A percentile compares a stretch with the other conserved stretches of the same genome.
These are phyloP conservation scores for Nomada hirtipes DNA, from an alignment of 2,888 invertebrate species.

Conservation along the genomic window DNA sequence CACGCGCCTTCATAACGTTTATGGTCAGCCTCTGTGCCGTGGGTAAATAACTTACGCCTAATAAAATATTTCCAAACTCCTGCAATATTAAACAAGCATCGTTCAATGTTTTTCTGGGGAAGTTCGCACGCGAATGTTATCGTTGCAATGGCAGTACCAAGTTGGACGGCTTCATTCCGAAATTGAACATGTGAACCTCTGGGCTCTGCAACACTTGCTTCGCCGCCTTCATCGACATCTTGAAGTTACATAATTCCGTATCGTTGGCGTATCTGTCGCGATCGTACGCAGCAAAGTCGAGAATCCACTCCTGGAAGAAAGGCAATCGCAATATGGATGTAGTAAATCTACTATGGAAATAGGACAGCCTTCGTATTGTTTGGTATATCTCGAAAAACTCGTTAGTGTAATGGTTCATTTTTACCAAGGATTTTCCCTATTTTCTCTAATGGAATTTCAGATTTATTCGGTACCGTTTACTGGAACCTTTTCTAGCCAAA, in stretches of 20 bases:
- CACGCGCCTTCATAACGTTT: constrained; percentile 83
- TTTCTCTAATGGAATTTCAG: not conserved
- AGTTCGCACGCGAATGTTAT: not conserved
- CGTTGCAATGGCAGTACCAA: constrained; percentile 74
- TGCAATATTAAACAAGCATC: constrained; percentile 65
- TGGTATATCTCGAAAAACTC: no score
- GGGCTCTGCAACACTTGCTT: constrained; percentile 81
- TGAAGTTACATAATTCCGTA: constrained; percentile 84
- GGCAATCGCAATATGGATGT: not conserved
- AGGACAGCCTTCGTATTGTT: no score
- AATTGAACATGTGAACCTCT: constrained; percentile 83
- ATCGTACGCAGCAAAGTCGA: constrained; percentile 84
- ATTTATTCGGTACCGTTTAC: no score
- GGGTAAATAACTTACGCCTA: constrained; percentile 85
- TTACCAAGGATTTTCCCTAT: not conserved
- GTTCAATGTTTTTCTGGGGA: not conserved
- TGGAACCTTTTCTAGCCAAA: not conserved
- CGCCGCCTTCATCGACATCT: constrained; percentile 82
- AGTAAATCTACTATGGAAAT: no score
- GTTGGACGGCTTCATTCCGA: constrained; percentile 82
- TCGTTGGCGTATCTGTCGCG: constrained; percentile 85
- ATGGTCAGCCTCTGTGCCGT: constrained; percentile 85
- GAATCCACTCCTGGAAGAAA: constrained; percentile 82
- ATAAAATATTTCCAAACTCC: constrained; percentile 84
- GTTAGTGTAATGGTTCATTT: no score